A percentile compares a stretch with the other conserved stretches of the same genome.
Conservation (phyloP, 2,113 vertebrate genomes). For the Corydoras maculifer region DNA sequence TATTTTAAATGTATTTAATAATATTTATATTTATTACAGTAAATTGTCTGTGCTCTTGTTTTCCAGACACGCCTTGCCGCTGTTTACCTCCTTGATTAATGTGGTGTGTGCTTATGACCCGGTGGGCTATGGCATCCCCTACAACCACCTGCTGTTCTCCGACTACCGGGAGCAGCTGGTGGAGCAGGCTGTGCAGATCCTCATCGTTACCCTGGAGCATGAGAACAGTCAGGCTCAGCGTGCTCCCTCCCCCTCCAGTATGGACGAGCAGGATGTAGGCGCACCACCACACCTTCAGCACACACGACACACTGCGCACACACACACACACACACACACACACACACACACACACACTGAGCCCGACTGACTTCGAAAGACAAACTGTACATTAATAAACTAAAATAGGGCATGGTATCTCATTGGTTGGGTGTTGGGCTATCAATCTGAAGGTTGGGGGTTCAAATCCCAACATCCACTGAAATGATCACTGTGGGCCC, state of each 20-base stretch:
- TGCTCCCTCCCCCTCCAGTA: constrained; percentile 80
- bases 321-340: neutral
- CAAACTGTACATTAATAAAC: too few species aligned
- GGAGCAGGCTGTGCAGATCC: constrained; percentile 90
- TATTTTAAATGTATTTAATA: too few species aligned
- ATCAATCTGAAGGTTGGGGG: too few species aligned
- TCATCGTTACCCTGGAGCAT: constrained; percentile 91
- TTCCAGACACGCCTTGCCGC: constrained; percentile 84
- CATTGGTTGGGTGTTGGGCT: too few species aligned
- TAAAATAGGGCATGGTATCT: too few species aligned
- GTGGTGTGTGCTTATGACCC: constrained; percentile 95
- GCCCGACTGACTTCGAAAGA: too few species aligned
- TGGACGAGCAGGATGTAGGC: constrained; percentile 86
- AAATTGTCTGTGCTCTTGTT: neutral
- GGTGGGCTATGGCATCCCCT: constrained; percentile 94
- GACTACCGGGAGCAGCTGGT: constrained; percentile 95
- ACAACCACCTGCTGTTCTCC: constrained; percentile 94
- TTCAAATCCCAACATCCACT: too few species aligned
- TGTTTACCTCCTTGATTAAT: constrained; percentile 94
- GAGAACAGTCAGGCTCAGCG: constrained; percentile 74
- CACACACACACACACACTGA: neutral
- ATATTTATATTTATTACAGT: too few species aligned
- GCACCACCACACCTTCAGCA: constrained; percentile 19
- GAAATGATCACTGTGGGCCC: too few species aligned
- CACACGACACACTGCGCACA: constrained; percentile 15